phyloP scores from a whole-genome alignment of 1,140 invertebrate species.

The Carcinoscorpius rotundicauda region DNA sequence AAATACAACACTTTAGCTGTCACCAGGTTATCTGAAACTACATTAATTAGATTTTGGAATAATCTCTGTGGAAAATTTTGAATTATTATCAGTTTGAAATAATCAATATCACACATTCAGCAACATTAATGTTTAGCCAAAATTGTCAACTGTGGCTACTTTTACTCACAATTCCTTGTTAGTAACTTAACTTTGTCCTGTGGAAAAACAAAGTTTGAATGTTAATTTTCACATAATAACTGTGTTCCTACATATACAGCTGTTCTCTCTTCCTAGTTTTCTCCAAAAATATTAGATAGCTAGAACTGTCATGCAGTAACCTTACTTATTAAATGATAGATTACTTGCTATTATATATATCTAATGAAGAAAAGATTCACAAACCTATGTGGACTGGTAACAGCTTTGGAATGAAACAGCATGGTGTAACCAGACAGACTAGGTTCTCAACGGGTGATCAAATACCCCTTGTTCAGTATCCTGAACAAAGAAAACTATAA shows the following conservation, averaged over 20 bases:
- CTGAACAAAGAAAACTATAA: neutral
- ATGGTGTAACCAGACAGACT: slow-evolving; percentile 49
- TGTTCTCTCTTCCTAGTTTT: neutral
- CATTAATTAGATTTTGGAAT: too few relatives aligned
- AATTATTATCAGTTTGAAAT: too few relatives aligned
- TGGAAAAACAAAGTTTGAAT: neutral
- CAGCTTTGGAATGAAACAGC: slow-evolving; percentile 52
- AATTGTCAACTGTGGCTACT: too few relatives aligned
- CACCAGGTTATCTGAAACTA: too few relatives aligned
- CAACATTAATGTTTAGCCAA: too few relatives aligned
- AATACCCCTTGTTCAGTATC: slow-evolving; percentile 16
- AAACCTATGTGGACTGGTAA: slow-evolving; percentile 46
- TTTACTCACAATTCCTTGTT: too few relatives aligned
- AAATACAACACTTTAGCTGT: too few relatives aligned
- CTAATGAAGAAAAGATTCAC: neutral
- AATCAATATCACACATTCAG: too few relatives aligned
- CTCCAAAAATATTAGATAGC: neutral
- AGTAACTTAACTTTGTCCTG: too few relatives aligned
- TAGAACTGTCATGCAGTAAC: neutral
- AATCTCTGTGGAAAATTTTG: too few relatives aligned
- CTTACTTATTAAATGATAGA: neutral
- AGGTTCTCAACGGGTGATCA: slow-evolving; percentile 23
- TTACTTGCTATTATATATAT: neutral
- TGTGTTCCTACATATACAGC: neutral
- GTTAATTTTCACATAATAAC: too few relatives aligned